phyloP scores from a whole-genome alignment of 2,888 invertebrate genomes.

The Drosophila nigricruria region DNA sequence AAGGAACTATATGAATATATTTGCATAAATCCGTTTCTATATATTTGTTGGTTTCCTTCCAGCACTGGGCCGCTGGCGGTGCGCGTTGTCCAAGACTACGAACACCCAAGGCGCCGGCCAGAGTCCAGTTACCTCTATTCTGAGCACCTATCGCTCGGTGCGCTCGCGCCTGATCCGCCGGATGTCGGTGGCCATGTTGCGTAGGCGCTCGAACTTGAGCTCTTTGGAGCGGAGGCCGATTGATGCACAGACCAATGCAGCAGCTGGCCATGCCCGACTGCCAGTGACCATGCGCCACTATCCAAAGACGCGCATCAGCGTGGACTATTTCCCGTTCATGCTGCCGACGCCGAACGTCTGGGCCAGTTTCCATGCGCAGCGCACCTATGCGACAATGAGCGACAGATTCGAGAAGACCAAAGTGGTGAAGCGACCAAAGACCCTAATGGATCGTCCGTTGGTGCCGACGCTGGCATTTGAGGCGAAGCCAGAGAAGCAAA shows the following conservation, averaged over 20 bases:
- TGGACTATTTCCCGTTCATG: background rate
- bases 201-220: background rate
- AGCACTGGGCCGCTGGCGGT: slow-evolving; percentile 4
- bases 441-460: background rate
- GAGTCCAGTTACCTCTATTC: background rate
- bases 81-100: background rate
- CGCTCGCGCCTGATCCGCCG: background rate
- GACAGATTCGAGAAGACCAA: background rate
- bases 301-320: background rate
- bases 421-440: background rate
- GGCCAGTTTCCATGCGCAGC: slow-evolving; percentile 4
- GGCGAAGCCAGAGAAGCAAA: no score
- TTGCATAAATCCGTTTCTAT: background rate
- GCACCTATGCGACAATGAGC: slow-evolving; percentile 9
- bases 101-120: background rate
- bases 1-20: background rate
- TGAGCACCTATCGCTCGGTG: background rate
- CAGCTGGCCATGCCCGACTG: background rate
- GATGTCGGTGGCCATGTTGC: slow-evolving; percentile 7
- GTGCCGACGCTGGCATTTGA: background rate
- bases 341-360: slow-evolving; percentile 2
- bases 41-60: no score
- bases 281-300: background rate
- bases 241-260: background rate
- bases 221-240: background rate